Evolutionary conservation across 30 jellyfish, hydroid and myxozoan genomes (phyloP), one percentile per base, ranked within the genome.

Genomic region (Aurelia coerulea): DNA sequence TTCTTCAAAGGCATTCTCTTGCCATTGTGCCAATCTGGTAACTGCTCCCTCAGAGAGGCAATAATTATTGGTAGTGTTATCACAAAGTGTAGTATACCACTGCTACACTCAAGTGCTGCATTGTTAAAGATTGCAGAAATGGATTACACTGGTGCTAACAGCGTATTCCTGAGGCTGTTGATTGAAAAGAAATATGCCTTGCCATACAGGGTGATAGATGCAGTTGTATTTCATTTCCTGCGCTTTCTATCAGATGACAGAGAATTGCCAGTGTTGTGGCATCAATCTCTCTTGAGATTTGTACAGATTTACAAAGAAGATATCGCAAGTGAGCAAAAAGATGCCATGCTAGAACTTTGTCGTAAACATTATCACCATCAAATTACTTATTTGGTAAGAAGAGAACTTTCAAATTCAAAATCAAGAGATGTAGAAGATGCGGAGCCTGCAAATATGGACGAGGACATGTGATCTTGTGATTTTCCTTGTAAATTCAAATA

Each of bases 31-130:
- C 91, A 94, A 91, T 72, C 97, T 13, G 99, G 98, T 23, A 75
- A 78, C 53, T 95, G 99, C 79, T 85, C 97, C 6, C 76, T 95
- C 17, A 91, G 98, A n/a, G 99, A 95, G 79, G 99, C 99, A 2
- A 94, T 90, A 18, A 90, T 95, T 23, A 63, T 95, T 74, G 97
- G 97, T 41, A 91, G 98, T 71, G 92, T 95, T 68, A 8, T 95
- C 14, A 50, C 94, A 42, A 91, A 90, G 66, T 78, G 95, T 68
- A 85, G 97, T 72, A 76, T 95, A 0, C 99, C 99, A 2, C 90
- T 90, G 31, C 78, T 95, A 46, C 99, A 95, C 68, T 84, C 97
- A 17, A 92, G 97, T 56, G 99, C 97, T 52, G 96, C 98, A 3
- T 80, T 95, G 67, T 56, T 95, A 66, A 95, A 95, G 67, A 95